Evolutionary conservation across 2,113 vertebrate species (phyloP), one percentile per base, ranked within the genome.

Genomic region (Passer domesticus): DNA sequence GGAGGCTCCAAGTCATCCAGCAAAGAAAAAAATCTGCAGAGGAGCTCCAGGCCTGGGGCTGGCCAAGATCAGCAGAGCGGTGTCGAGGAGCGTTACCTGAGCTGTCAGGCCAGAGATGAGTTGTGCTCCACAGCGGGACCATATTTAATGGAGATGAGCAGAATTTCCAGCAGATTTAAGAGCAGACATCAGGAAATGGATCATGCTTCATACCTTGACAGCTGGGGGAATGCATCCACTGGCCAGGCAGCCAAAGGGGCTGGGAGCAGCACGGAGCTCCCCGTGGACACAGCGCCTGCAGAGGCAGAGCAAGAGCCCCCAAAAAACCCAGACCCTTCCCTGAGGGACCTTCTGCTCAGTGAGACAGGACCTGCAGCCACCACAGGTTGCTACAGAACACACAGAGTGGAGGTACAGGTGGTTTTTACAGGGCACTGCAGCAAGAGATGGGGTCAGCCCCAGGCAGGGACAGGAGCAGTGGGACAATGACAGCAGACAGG

Each of bases 151-250:
- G 74, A 52, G 74, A 84, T 30, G 81, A 91, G 67, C 62, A 89
- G 62, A 31, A 82, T 73, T 49, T 89, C 69, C 91, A 92, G 89
- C 80, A 82, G 67, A 76, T 95, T 89, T 85, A 72, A 76, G 67
- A 78, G 83, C 83, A 96, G 87, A 64, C 69, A n/a, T 53, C 49
- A 91, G 91, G 94, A 95, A 94, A 87, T 9, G 37, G 95, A 21
- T 91, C 83, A 84, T 43, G 66, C 77, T 87, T 95, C 77, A 75
- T 87, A 87, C 83, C 92, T 92, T 68, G 70, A 82, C 46, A 0
- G 50, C 43, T 43, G 72, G 0, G 8, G 79, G 88, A 83, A 83
- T 3, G 52, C 3, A 3, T 30, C 35, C 2, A 1, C 55, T 7
- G 67, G 79, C 83, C 88, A 83, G 90, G 69, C 47, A 46, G 90